Base-by-base conservation (phyloP, 2,888 invertebrate genomes). In the Latrodectus hesperus region DNA sequence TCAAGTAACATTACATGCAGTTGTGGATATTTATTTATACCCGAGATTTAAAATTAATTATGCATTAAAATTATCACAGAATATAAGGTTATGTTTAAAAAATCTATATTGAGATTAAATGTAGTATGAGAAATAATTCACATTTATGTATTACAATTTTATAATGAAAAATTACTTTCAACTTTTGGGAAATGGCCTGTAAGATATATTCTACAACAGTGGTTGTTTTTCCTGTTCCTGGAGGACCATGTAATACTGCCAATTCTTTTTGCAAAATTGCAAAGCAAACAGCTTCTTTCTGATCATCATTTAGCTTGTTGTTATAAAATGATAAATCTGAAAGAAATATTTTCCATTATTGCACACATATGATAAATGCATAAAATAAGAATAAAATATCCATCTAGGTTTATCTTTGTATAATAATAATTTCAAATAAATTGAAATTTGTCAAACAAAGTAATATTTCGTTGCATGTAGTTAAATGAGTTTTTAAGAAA, bases 141-240 rank as follows among this genome's bases (percentile, higher is more conserved):
- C 10, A 38, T n/a, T 51, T 49, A 72, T 52, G 51, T 51, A 73
- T 78, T 22, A 12, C 9, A 76, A 16, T 53, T 64, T 4, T 12
- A 55, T 55, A 68, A 71, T n/a, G 26, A n/a, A 51, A 64, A 75
- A 65, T 38, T 74, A 91, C 93, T 91, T 93, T 93, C 60, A 91
- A 89, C 51, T 92, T 92, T 71, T 91, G 90, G 75, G 91, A 91
- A 68, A 93, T 92, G 76, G 93, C 91, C 90, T 94, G 94, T 53
- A 92, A 90, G 60, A 94, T 93, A 71, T 93, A 91, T 91, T 94
- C 94, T 26, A 94, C 92, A 16, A 94, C 91, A 65, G 93, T 94
- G n/a, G 94, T 94, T 10, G 94, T 94, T 91, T 94, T 94, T 9
- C 94, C 94, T 14, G 94, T 94, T 10, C 94, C 94, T 17, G 94